A percentile compares a stretch with the other conserved stretches of the same genome.
Conservation (phyloP, 2,113 vertebrate species). For the Climacteris rufus region DNA sequence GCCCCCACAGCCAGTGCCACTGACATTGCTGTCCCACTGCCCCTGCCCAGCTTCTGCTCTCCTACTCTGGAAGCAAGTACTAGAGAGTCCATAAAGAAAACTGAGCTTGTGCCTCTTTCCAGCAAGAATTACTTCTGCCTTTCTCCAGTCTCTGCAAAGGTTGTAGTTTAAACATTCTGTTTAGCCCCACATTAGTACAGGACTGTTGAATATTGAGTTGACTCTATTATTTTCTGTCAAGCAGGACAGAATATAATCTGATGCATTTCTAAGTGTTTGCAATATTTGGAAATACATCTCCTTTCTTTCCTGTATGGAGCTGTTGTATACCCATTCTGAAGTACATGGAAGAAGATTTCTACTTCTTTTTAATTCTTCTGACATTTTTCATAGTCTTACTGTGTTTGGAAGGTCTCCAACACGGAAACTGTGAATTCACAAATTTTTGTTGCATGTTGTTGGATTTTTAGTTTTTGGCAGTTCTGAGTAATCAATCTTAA, state of each 20-base stretch:
- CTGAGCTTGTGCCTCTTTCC: neutral
- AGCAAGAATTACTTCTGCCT: neutral
- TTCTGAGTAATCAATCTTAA: neutral
- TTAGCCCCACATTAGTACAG: neutral
- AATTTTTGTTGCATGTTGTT: neutral
- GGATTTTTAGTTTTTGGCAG: neutral
- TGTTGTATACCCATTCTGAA: neutral
- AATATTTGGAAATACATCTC: neutral
- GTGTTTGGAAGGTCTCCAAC: neutral
- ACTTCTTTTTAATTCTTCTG: neutral
- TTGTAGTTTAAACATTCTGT: neutral
- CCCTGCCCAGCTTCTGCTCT: neutral
- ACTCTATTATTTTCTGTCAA: neutral
- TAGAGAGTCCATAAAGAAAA: neutral
- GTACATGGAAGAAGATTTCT: neutral
- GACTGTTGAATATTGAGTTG: neutral
- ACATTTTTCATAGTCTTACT: neutral
- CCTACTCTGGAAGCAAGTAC: neutral
- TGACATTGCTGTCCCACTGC: accelerated
- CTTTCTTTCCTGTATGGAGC: neutral
- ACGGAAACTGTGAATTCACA: neutral
- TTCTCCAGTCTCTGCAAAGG: neutral
- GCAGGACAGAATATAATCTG: neutral
- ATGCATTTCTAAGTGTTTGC: neutral
- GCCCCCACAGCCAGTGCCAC: neutral